Evolutionary conservation across 2,113 vertebrate genomes (phyloP), one percentile per base, ranked within the genome.

Genomic region (Eclectus roratus): DNA sequence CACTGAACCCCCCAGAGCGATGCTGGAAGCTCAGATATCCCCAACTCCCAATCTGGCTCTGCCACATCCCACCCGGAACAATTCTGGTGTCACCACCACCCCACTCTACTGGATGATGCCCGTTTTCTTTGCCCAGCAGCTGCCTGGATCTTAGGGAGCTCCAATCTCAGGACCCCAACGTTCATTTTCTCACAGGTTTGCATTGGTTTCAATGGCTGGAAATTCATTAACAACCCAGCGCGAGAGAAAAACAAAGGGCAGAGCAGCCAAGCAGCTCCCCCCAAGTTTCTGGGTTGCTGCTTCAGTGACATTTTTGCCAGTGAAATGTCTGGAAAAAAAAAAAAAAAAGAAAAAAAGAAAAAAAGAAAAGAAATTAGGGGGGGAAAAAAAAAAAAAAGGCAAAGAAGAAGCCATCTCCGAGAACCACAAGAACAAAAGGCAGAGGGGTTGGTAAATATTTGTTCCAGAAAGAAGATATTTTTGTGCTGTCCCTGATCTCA

Each of bases 401-500:
- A 13, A 49, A 33, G 53, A 19, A 55, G 53, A 6, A 94, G 81
- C 55, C 55, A 81, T 58, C 20, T 14, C 55, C 90, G 96, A 94
- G 96, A 96, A 97, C 94, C 95, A 95, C 94, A 95, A 96, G 94
- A 96, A 95, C 96, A 97, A 97, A 97, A 97, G 96, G 96, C 96
- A 97, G 95, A 95, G 94, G 94, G 91, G 95, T 96, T 97, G 96
- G 95, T 95, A 97, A 97, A 97, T 96, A 97, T 96, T 97, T 97
- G 96, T 96, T 97, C 95, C 96, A 97, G 96, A 96, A 95, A 96
- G 96, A 88, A 96, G 96, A 96, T 96, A 96, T 97, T 97, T 97
- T 97, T 97, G 94, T 96, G 95, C 96, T 95, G 95, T 96, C 95
- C 96, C 96, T 96, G 96, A 97, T 97, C 96, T 95, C 94, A 97